phyloP scores from a whole-genome alignment of 2,797 vertebrate genomes.

The Synaphobranchus kaupii region DNA sequence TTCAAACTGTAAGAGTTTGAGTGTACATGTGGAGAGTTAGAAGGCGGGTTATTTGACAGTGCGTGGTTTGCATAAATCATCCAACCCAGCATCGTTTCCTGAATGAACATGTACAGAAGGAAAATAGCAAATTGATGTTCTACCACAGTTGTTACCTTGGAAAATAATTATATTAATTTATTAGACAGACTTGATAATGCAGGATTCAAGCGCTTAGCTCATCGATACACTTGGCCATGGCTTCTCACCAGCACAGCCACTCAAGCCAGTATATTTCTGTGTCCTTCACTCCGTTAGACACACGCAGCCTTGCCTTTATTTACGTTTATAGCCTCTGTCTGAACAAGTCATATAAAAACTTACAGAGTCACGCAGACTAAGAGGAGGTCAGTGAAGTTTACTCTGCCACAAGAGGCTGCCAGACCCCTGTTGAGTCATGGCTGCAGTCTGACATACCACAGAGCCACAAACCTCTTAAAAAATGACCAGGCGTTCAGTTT shows the following conservation, averaged over 20 bases:
- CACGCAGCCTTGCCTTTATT: slow-evolving; percentile 1
- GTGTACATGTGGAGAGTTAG: background rate
- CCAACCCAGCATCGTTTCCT: background rate
- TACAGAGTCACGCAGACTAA: background rate
- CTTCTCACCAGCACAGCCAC: background rate
- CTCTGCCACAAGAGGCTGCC: slow-evolving; percentile 7
- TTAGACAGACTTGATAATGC: background rate
- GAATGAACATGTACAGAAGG: background rate
- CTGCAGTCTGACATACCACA: slow-evolving; percentile 14
- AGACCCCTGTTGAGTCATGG: background rate
- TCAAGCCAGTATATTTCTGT: background rate
- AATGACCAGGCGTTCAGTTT: background rate
- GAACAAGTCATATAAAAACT: background rate
- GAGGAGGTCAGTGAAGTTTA: slow-evolving; percentile 23
- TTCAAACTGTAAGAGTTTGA: slow-evolving; percentile 1
- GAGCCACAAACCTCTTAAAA: slow-evolving; percentile 13
- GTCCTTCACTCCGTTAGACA: background rate
- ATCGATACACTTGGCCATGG: background rate
- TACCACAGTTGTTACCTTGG: background rate
- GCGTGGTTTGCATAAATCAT: background rate
- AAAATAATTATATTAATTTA: background rate
- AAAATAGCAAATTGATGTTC: background rate
- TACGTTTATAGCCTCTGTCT: background rate
- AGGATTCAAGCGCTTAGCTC: background rate
- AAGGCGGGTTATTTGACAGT: background rate